phyloP scores from a whole-genome alignment of 2,113 vertebrate genomes.

The Spea bombifrons region DNA sequence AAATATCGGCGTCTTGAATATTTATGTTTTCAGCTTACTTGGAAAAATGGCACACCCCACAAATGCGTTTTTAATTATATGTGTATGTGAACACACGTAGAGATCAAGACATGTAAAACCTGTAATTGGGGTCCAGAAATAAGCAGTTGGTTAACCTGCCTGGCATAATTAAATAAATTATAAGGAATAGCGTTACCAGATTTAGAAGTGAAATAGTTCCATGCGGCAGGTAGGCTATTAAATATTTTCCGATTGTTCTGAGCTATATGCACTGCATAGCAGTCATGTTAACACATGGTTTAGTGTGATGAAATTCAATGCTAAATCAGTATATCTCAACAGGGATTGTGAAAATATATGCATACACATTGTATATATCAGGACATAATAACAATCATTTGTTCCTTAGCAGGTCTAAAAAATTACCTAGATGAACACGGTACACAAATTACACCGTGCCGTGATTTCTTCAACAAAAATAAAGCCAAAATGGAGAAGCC shows the following conservation, averaged over 20 bases:
- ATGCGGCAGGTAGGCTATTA: background rate
- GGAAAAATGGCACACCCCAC: slow-evolving; percentile 10
- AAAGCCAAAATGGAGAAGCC: too few relatives aligned
- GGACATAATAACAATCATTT: too few relatives aligned
- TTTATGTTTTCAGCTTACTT: background rate
- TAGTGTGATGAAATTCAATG: too few relatives aligned
- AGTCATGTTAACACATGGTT: too few relatives aligned
- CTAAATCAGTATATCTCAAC: too few relatives aligned
- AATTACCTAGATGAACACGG: too few relatives aligned
- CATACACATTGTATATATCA: too few relatives aligned
- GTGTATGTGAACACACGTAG: background rate
- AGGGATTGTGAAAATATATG: too few relatives aligned
- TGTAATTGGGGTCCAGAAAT: slow-evolving; percentile 19
- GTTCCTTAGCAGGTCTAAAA: too few relatives aligned
- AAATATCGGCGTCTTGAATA: background rate
- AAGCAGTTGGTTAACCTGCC: slow-evolving; percentile 7
- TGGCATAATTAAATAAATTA: slow-evolving; percentile 24
- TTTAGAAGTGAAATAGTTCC: slow-evolving; percentile 1
- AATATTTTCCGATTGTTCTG: slow-evolving; percentile 6
- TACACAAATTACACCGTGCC: too few relatives aligned
- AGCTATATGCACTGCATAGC: background rate
- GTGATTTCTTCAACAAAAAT: too few relatives aligned
- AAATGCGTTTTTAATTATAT: background rate
- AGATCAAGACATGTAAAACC: background rate
- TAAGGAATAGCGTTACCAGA: slow-evolving; percentile 5